Percentiles rank a stretch among this genome's conserved stretches.
Conservation (phyloP, 2,797 vertebrate species). For the Phrynocephalus guinanensis region DNA sequence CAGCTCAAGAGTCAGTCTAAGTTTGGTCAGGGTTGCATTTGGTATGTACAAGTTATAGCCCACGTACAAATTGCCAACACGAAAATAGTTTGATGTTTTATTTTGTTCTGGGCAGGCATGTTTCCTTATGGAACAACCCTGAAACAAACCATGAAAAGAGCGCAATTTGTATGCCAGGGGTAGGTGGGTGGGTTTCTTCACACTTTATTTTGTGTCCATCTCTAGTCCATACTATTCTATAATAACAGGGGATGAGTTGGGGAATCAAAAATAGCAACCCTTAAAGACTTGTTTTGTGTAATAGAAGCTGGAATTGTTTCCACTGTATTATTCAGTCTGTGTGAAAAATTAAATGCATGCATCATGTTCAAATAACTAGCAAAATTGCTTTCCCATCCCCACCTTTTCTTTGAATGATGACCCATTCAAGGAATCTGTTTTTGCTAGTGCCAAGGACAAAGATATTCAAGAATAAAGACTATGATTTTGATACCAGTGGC, state of each 20-base stretch:
- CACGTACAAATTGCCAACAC: too few species aligned
- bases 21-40: too few species aligned
- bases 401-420: constrained; percentile 52
- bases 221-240: constrained; percentile 27
- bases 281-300: constrained; percentile 43
- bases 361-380: constrained; percentile 29
- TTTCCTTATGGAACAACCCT: too few species aligned
- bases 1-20: too few species aligned
- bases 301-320: constrained; percentile 50
- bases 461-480: constrained; percentile 18
- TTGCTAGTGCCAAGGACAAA: constrained; percentile 23
- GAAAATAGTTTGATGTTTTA: too few species aligned
- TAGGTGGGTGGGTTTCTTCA: too few species aligned
- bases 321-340: constrained; percentile 30
- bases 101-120: too few species aligned
- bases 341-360: constrained; percentile 42
- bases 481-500: neutral
- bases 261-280: constrained; percentile 25
- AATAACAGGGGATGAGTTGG: constrained; percentile 10
- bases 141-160: too few species aligned
- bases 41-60: too few species aligned
- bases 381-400: neutral
- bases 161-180: too few species aligned
- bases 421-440: constrained; percentile 9
- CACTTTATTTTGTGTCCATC: too few species aligned